Evolutionary conservation across 35 echinoderm and acorn worm species (phyloP), one percentile per base, ranked within the genome.

Genomic region (Patiria miniata): DNA sequence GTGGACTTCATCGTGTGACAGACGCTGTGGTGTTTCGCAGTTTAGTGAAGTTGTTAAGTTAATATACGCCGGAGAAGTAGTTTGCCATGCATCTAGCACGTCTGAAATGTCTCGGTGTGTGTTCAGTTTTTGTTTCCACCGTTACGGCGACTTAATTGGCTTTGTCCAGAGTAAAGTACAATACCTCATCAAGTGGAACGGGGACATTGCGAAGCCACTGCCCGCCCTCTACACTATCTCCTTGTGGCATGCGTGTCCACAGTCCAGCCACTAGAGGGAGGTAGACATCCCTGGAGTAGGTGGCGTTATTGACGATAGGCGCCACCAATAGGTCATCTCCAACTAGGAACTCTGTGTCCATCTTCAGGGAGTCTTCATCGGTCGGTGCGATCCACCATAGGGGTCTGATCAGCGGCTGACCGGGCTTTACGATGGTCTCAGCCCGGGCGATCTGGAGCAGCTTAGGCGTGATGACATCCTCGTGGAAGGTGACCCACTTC

Each of bases 381-480:
- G 79, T 81, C 26, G 95, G 95, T 2, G 92, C 91, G 28, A 97
- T 91, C 95, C 95, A 97, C 95, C 95, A 97, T 2, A 97, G 68
- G 42, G 95, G 95, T 78, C 95, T 78, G n/a, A 97, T 97, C 39
- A 97, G 86, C 2, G 95, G 95, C 32, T 85, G 80, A 16, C 95
- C 95, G 77, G 89, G 80, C 14, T 28, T 7, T 39, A 76, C 29
- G n/a, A 91, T 55, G 7, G 93, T 79, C 51, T 95, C 93, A 42
- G 84, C 79, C 40, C 84, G 39, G 14, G 91, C 96, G 36, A 94
- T 77, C 77, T 86, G 28, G 37, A 98, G 26, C 19, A 98, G 29
- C 44, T 77, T 88, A 1, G 92, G 96, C n/a, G 96, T 77, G 23
- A 98, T 86, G 21, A 86, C 53, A 34, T 98, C 81, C 42, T 89